Evolutionary conservation across 2,113 vertebrate species (phyloP).

Genomic region (Apistogramma diplotaenia): DNA sequence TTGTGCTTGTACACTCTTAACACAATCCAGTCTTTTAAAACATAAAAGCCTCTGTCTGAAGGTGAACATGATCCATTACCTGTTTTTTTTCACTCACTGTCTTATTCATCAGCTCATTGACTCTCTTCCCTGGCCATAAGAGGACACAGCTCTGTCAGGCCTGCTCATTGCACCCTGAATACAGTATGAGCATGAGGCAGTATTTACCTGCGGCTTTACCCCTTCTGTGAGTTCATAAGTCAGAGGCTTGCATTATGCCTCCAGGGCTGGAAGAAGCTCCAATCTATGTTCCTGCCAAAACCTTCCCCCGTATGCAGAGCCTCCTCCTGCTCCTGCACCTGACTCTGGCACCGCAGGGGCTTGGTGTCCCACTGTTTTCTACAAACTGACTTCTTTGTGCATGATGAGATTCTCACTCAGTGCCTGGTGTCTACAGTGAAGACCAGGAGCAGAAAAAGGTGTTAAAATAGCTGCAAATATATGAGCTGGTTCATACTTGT

Average conservation of each 20-base stretch:
- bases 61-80: constrained; percentile 2
- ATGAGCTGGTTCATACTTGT: background rate
- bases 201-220: constrained; percentile 1
- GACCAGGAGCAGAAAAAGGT: background rate
- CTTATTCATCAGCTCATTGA: background rate
- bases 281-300: constrained; percentile 28
- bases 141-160: background rate
- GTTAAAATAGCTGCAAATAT: background rate
- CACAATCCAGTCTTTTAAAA: constrained; percentile 8
- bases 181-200: background rate
- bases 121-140: background rate
- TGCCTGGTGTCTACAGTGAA: constrained; percentile 21
- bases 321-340: constrained; percentile 32
- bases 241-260: constrained; percentile 12
- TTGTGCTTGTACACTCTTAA: constrained; percentile 9
- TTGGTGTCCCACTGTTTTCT: constrained; percentile 14
- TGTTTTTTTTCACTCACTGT: background rate
- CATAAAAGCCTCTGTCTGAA: constrained; percentile 4
- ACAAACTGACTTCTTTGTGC: constrained; percentile 21
- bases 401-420: constrained; percentile 14
- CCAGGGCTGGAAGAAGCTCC: constrained; percentile 14
- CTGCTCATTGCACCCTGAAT: constrained; percentile 5
- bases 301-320: background rate
- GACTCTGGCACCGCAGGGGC: constrained; percentile 8
- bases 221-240: background rate